A percentile compares a stretch with the other conserved stretches of the same genome.
These are phyloP conservation scores for Torymus auratus DNA, from an alignment of 2,888 invertebrate species.

Conservation along the genomic window DNA sequence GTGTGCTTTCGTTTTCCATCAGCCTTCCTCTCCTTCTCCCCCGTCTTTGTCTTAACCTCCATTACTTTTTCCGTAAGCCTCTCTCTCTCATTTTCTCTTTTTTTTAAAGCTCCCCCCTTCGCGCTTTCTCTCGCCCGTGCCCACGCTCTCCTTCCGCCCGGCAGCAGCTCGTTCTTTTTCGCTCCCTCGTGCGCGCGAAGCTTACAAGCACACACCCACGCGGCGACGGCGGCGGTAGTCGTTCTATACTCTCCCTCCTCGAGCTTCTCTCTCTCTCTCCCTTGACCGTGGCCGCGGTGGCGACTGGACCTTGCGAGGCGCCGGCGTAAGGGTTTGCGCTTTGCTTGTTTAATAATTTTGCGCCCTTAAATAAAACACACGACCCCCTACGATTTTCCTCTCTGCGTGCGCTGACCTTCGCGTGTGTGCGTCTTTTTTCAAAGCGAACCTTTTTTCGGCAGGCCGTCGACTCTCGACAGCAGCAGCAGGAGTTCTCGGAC, in stretches of 20 bases:
- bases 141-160: constrained; percentile 46
- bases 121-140: constrained; percentile 11
- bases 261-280: constrained; percentile 58
- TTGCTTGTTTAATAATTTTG: constrained; percentile 48
- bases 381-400: neutral
- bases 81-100: constrained; percentile 59
- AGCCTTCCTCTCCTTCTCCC: constrained; percentile 26
- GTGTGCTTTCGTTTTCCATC: too few relatives aligned
- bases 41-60: constrained; percentile 52
- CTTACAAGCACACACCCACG: constrained; percentile 1
- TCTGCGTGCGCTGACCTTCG: too few relatives aligned
- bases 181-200: neutral
- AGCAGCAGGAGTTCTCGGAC: neutral
- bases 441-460: constrained; percentile 10
- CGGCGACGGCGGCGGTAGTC: neutral
- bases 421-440: constrained; percentile 6
- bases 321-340: constrained; percentile 64
- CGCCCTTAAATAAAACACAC: constrained; percentile 38
- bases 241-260: neutral
- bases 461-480: neutral
- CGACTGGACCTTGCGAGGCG: constrained; percentile 62
- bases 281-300: constrained; percentile 64
- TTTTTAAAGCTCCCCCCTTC: constrained; percentile 59
- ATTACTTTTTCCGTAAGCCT: constrained; percentile 48
- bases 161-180: constrained; percentile 14